These are phyloP conservation scores for Sander lucioperca DNA, from an alignment of 2,113 vertebrate genomes.

Conservation along the genomic window DNA sequence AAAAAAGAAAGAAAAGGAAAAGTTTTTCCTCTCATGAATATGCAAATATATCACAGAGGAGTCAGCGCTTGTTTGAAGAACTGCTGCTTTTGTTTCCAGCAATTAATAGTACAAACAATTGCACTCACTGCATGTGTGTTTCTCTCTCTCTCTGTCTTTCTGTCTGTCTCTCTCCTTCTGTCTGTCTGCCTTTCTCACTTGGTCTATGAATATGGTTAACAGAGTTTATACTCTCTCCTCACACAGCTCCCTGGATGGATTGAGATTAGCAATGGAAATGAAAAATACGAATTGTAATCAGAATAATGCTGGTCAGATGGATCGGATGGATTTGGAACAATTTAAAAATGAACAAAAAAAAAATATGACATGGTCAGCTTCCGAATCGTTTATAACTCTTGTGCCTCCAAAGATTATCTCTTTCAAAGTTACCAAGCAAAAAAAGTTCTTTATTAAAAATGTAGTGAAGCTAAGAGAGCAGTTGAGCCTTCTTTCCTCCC, in stretches of 20 bases:
- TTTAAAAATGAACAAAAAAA: slow-evolving; percentile 27
- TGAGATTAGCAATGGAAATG: slow-evolving; percentile 69
- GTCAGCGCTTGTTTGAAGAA: slow-evolving; percentile 82
- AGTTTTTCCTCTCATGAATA: slow-evolving; percentile 78
- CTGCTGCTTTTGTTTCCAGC: slow-evolving; percentile 81
- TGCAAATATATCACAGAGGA: slow-evolving; percentile 82
- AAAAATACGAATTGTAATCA: slow-evolving; percentile 63
- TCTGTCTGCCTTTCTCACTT: slow-evolving; percentile 14
- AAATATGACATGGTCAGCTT: slow-evolving; percentile 17
- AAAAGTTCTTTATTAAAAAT: too few species aligned
- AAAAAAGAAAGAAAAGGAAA: slow-evolving; percentile 37
- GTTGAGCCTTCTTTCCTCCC: not conserved
- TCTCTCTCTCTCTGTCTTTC: not conserved
- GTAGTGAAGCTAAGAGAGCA: not conserved
- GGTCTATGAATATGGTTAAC: slow-evolving; percentile 46
- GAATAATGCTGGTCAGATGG: slow-evolving; percentile 60
- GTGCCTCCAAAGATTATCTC: slow-evolving; percentile 12
- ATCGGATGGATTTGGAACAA: slow-evolving; percentile 47
- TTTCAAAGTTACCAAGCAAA: not conserved
- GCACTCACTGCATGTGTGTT: slow-evolving; percentile 21
- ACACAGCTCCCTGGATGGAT: slow-evolving; percentile 47
- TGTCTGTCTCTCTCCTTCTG: slow-evolving; percentile 3
- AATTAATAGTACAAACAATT: slow-evolving; percentile 87
- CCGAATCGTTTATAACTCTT: slow-evolving; percentile 34
- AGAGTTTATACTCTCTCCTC: slow-evolving; percentile 25